Evolutionary conservation across 1,140 invertebrate genomes (phyloP).

Genomic region (Neodiprion pinetum): DNA sequence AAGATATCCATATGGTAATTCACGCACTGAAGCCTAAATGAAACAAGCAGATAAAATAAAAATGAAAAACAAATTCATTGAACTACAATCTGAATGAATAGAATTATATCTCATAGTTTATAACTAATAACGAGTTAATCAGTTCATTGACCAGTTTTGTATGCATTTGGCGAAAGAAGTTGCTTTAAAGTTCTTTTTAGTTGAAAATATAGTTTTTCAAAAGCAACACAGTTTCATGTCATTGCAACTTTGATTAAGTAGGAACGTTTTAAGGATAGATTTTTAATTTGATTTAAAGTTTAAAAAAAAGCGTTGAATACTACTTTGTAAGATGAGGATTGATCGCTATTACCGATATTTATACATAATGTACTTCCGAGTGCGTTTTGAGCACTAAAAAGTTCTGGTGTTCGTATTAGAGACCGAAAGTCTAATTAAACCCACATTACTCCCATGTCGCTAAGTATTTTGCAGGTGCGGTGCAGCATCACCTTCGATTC

Average conservation of each 20-base stretch:
- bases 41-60: not conserved
- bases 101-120: constrained; percentile 49
- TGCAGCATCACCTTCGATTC: constrained; percentile 54
- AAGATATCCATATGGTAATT: not conserved
- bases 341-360: not conserved
- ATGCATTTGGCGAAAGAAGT: constrained; percentile 54
- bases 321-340: constrained; percentile 47
- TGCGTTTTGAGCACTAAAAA: constrained; percentile 29
- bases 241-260: constrained; percentile 54
- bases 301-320: constrained; percentile 39
- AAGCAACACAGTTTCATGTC: not conserved
- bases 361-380: not conserved
- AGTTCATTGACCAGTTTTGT: constrained; percentile 41
- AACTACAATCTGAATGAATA: constrained; percentile 54
- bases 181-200: constrained; percentile 30
- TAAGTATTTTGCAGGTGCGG: constrained; percentile 62
- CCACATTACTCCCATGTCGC: constrained; percentile 41
- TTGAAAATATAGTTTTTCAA: constrained; percentile 14
- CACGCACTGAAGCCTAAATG: not conserved
- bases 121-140: not conserved
- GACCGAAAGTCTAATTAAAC: constrained; percentile 37
- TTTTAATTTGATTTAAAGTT: constrained; percentile 34
- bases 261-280: constrained; percentile 37
- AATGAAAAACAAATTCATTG: constrained; percentile 27
- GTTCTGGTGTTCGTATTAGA: constrained; percentile 32